Evolutionary conservation across 2,113 vertebrate species (phyloP).

Genomic region (mouse (Mus musculus)): GRCm39 chr11:90403001-90403500

Average conservation of each 20-base stretch:
- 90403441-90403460: conserved; percentile 80
- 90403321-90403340: conserved; percentile 65
- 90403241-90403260: neutral
- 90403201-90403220: neutral
- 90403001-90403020: neutral
- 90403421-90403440: conserved; percentile 84
- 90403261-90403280: neutral
- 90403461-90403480: conserved; percentile 79
- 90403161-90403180: neutral
- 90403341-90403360: conserved; percentile 57
- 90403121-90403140: neutral
- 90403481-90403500: conserved; percentile 85
- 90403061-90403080: neutral
- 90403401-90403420: conserved; percentile 70
- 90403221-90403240: neutral
- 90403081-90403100: neutral
- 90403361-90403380: conserved; percentile 65
- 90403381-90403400: conserved; percentile 75
- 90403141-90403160: neutral
- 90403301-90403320: neutral
- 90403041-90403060: too few species aligned
- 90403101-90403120: neutral
- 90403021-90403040: too few species aligned
- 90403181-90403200: neutral
- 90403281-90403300: neutral